phyloP scores from a whole-genome alignment of 2,888 invertebrate genomes.

The Hydriomena furcata region DNA sequence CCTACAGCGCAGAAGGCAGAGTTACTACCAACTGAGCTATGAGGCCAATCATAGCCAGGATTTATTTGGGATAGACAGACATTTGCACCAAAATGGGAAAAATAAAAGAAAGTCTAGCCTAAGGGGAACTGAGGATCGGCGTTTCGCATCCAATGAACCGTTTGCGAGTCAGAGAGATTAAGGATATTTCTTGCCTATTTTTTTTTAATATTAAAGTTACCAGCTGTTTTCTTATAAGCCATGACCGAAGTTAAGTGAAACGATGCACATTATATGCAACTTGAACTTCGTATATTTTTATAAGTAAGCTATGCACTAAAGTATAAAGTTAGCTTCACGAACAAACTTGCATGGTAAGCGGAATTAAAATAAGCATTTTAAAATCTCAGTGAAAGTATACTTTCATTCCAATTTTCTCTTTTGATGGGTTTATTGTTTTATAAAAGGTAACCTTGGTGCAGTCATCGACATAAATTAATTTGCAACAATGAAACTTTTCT shows the following conservation, averaged over 20 bases:
- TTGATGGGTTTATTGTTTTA: constrained; percentile 28
- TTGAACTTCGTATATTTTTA: constrained; percentile 16
- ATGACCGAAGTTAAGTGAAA: constrained; percentile 8
- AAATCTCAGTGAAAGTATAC: constrained; percentile 31
- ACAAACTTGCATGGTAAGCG: constrained; percentile 30
- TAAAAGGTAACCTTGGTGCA: constrained; percentile 4
- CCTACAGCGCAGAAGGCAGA: too few relatives aligned
- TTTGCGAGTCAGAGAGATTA: too few relatives aligned
- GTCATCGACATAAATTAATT: not conserved
- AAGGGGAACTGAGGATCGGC: too few relatives aligned
- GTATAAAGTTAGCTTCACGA: constrained; percentile 42
- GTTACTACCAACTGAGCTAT: too few relatives aligned
- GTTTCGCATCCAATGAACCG: too few relatives aligned
- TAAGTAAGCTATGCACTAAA: constrained; percentile 29
- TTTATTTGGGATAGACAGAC: too few relatives aligned
- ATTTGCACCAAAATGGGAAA: too few relatives aligned
- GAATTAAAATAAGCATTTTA: constrained; percentile 35
- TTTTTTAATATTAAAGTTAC: not conserved
- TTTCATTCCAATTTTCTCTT: constrained; percentile 34
- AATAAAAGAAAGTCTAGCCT: too few relatives aligned
- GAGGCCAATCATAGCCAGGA: too few relatives aligned
- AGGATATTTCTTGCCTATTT: too few relatives aligned
- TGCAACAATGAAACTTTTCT: too few relatives aligned
- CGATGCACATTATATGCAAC: constrained; percentile 20
- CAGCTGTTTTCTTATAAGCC: not conserved